These are phyloP conservation scores for Eptesicus fuscus DNA, from an alignment of 2,113 vertebrate genomes.

Conservation along the genomic window DNA sequence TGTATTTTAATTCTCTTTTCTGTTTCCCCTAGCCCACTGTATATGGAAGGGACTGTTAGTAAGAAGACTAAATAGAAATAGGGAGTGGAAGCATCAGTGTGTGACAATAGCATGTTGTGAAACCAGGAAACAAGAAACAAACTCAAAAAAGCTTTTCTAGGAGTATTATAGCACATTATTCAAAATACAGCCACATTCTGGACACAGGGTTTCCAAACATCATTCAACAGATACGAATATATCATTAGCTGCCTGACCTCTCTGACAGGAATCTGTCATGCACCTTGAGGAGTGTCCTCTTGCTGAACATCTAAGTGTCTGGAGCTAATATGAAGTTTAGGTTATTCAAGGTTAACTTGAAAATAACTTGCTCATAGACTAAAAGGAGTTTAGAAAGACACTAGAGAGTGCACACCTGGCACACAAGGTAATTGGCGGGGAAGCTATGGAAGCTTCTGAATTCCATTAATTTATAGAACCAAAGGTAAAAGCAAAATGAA, in stretches of 20 bases:
- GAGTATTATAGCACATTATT: background rate
- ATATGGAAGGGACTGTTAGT: background rate
- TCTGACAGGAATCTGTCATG: rapidly evolving
- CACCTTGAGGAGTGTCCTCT: background rate
- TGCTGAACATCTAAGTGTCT: background rate
- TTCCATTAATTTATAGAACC: background rate
- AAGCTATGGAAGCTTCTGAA: background rate
- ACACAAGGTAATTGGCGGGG: background rate
- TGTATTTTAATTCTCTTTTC: rapidly evolving
- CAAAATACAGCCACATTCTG: background rate
- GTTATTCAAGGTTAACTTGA: rapidly evolving
- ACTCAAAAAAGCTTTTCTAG: background rate
- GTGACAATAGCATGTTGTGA: slow-evolving; percentile 21
- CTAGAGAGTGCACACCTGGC: rapidly evolving
- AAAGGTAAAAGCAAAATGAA: slow-evolving; percentile 36
- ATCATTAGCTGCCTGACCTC: rapidly evolving
- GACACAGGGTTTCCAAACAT: background rate
- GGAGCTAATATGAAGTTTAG: rapidly evolving
- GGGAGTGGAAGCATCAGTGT: background rate
- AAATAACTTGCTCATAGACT: rapidly evolving
- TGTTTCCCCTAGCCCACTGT: rapidly evolving
- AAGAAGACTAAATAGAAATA: background rate
- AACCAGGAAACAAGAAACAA: background rate
- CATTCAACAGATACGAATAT: background rate
- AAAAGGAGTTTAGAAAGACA: rapidly evolving